Percentiles rank a stretch among this genome's conserved stretches.
Conservation (phyloP, 2,797 vertebrate species). For the Champsocephalus esox region DNA sequence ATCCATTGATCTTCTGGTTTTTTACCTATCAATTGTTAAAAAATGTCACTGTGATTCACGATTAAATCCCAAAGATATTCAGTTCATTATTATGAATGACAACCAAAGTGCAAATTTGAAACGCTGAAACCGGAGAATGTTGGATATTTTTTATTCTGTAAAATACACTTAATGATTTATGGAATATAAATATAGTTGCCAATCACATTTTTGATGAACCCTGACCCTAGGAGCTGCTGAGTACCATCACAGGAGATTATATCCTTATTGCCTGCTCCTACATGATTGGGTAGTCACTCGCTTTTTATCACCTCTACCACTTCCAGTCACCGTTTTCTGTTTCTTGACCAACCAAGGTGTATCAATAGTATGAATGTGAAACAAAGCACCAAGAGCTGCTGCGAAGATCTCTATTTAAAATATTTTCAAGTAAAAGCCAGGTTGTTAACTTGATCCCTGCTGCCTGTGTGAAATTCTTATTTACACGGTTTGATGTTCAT, state of each 20-base stretch:
- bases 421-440: slow-evolving; percentile 8
- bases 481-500: slow-evolving; percentile 29
- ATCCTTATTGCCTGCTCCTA: too few species aligned
- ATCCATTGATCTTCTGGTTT: too few species aligned
- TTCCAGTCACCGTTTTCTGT: too few species aligned
- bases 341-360: too few species aligned
- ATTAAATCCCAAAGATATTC: neutral
- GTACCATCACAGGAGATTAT: neutral
- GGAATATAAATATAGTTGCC: neutral
- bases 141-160: neutral
- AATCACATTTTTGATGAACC: neutral
- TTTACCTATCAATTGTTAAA: neutral
- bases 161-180: too few species aligned
- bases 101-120: neutral
- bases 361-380: too few species aligned
- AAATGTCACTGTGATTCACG: neutral
- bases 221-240: neutral
- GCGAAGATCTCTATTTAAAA: neutral
- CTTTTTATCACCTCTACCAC: too few species aligned
- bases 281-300: too few species aligned
- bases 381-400: too few species aligned
- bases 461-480: slow-evolving; percentile 25
- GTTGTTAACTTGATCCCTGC: slow-evolving; percentile 22
- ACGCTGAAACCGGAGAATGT: neutral
- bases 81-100: neutral